Evolutionary conservation across 2,888 invertebrate genomes (phyloP).

Genomic region (Drosophila merina): DNA sequence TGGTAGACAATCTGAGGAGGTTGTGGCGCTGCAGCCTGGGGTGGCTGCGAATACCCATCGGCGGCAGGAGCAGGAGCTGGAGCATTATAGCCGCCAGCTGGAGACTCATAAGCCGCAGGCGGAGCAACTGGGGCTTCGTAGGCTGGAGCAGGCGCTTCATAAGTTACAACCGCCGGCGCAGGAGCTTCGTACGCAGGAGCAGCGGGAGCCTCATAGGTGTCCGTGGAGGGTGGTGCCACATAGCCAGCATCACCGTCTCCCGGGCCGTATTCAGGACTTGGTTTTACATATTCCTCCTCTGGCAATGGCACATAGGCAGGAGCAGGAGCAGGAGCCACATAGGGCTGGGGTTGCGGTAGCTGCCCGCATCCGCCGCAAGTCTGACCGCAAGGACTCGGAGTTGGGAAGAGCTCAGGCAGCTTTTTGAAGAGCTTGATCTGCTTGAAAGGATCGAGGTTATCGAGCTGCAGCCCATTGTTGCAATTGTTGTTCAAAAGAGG

Average conservation of each 20-base stretch:
- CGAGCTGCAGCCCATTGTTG: conserved; percentile 49
- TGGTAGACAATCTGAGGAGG: conserved; percentile 75
- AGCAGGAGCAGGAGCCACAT: conserved; percentile 36
- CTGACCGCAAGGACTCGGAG: conserved; percentile 25
- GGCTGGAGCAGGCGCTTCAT: conserved; percentile 28
- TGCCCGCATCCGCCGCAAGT: conserved; percentile 28
- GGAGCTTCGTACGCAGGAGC: conserved; percentile 6
- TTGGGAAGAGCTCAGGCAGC: conserved; percentile 52
- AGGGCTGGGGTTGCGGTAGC: conserved; percentile 27
- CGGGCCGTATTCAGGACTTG: conserved; percentile 57
- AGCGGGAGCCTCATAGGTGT: conserved; percentile 21
- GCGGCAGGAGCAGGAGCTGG: conserved; percentile 15
- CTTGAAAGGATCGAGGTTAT: conserved; percentile 63
- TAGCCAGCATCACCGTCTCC: conserved; percentile 65
- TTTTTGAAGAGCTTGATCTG: conserved; percentile 56
- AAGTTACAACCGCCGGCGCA: conserved; percentile 6
- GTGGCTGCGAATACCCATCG: conserved; percentile 34
- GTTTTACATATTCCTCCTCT: conserved; percentile 31
- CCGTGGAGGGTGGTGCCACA: conserved; percentile 22
- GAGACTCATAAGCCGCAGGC: conserved; percentile 20
- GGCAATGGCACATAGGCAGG: background rate
- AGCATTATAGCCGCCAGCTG: conserved; percentile 14
- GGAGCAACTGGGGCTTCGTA: conserved; percentile 22
- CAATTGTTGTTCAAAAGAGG: conserved; percentile 18
- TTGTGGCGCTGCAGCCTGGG: conserved; percentile 18